Percentiles rank a stretch among this genome's conserved stretches.
These are phyloP conservation scores for Hypomesus transpacificus DNA, from an alignment of 2,113 vertebrate genomes.

Conservation along the genomic window DNA sequence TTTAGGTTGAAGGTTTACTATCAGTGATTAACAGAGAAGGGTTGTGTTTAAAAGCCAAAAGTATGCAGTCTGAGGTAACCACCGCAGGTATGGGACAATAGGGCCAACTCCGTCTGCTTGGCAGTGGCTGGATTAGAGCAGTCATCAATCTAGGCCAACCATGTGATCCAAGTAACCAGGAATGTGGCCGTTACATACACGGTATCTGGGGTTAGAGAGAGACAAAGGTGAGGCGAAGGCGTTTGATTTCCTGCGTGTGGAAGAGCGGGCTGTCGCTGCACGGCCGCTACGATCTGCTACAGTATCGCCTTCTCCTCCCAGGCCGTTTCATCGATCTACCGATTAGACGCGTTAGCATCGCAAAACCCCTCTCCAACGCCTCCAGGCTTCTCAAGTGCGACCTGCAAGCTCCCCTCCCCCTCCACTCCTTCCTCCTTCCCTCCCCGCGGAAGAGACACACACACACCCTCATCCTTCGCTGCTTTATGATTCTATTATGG, in stretches of 20 bases:
- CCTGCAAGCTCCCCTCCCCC: not conserved
- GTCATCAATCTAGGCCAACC: not conserved
- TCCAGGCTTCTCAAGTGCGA: not conserved
- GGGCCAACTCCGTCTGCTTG: not conserved
- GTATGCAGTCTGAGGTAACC: not conserved
- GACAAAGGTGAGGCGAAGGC: not conserved
- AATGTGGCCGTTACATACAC: not conserved
- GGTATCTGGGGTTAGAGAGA: not conserved
- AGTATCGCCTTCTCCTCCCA: not conserved
- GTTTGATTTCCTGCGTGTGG: not conserved
- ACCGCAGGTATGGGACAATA: not conserved
- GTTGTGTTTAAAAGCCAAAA: constrained; percentile 2
- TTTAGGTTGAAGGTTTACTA: constrained; percentile 1
- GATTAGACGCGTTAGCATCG: constrained; percentile 1
- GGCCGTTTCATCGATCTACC: not conserved
- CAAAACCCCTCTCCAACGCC: not conserved
- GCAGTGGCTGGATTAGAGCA: not conserved
- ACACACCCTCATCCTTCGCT: constrained; percentile 1
- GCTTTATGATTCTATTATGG: constrained; percentile 7
- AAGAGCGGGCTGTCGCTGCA: too few species aligned
- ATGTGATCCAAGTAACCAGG: not conserved
- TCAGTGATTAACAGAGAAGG: constrained; percentile 23
- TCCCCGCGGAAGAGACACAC: not conserved
- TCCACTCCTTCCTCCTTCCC: not conserved
- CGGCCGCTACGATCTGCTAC: not conserved